A percentile compares a stretch with the other conserved stretches of the same genome.
These are phyloP conservation scores for Notarius quadriscutis DNA, from an alignment of 2,113 vertebrate species.

Conservation along the genomic window DNA sequence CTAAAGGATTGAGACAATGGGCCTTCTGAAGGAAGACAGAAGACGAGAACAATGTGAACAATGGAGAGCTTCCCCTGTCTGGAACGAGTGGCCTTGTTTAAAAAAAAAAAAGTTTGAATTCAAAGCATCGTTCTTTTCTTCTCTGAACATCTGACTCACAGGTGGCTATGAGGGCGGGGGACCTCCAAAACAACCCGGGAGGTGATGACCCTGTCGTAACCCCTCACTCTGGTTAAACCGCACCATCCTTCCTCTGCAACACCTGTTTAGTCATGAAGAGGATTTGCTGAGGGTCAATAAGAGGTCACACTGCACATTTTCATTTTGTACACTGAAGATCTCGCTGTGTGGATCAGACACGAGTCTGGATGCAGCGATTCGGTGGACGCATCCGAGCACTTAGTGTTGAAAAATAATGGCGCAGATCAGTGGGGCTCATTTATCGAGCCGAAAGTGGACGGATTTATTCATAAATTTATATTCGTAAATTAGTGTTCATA, in stretches of 20 bases:
- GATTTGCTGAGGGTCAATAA: neutral
- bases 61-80: neutral
- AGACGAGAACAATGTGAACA: conserved; percentile 37
- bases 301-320: neutral
- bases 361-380: neutral
- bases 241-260: conserved; percentile 4
- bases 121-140: conserved; percentile 28
- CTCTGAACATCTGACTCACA: conserved; percentile 32
- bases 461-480: neutral
- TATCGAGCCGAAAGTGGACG: neutral
- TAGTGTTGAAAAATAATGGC: neutral
- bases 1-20: conserved; percentile 23
- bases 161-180: conserved; percentile 23
- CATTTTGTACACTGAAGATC: neutral
- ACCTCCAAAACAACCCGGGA: conserved; percentile 18
- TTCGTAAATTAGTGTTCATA: too few species aligned
- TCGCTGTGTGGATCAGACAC: neutral
- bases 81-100: neutral
- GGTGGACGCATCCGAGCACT: neutral
- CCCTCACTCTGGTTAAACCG: neutral
- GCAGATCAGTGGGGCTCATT: neutral
- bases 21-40: conserved; percentile 13
- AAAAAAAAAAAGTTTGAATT: conserved; percentile 21
- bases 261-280: conserved; percentile 5
- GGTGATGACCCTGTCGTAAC: conserved; percentile 35